Base-by-base conservation (phyloP, 2,797 vertebrate genomes). In the Pogonophryne albipinna region DNA sequence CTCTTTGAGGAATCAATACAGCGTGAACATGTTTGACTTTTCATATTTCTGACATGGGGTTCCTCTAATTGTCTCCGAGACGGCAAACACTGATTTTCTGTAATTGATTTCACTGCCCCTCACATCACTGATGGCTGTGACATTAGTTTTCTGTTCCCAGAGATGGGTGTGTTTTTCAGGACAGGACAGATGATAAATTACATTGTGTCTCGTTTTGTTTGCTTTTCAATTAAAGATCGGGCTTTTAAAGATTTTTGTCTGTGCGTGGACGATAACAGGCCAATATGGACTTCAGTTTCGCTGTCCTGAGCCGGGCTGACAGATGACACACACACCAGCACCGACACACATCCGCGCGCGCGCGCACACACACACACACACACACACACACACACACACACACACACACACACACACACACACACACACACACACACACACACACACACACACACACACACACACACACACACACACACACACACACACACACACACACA, bases 281-380 rank as follows among this genome's bases (percentile, higher is more conserved):
- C 61, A 71, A 63, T 75, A 72, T 79, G 82, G 70, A 69, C 76
- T 63, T 80, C 59, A 63, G 67, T 60, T 42, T 66, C 3, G 7
- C 56, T 68, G 74, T 66, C 65, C 73, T 81, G 60, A 80, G 56
- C 72, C 31, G 55, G 10, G 51, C 58, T 78, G 75, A 87, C 77
- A 83, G 76, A 82, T 84, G 76, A 85, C 4, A 6, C 58, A 73
- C 19, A 50, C 76, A 75, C 38, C 27, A 27, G 4, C 27, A 27
- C 27, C 27, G 27, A 73, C 19, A 49, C 76, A 74, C 38, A 38
- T 46, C 27, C 50, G 51, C 17, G 63, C 68, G 0, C 23, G 0
- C 23, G 3, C 23, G 3, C 23, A 27, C 23, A 27, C 23, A 27
- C 23, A 27, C 23, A 23, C 23, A 23, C 23, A 23, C 23, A 23